phyloP scores from a whole-genome alignment of 30 jellyfish, hydroid and myxozoan genomes.

The Aurelia sp. region DNA sequence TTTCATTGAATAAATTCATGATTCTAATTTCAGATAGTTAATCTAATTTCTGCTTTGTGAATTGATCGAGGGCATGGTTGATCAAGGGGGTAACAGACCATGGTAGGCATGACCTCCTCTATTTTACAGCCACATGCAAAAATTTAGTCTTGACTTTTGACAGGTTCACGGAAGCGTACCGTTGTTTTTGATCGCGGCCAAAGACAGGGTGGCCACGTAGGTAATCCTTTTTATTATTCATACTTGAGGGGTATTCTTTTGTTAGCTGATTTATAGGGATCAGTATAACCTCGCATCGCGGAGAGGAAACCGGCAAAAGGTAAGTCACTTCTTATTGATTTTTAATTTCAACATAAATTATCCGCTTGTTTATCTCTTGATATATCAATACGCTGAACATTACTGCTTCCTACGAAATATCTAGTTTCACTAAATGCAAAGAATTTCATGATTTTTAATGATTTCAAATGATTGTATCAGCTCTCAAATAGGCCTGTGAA shows the following conservation, averaged over 20 bases:
- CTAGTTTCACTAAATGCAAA: too few species aligned
- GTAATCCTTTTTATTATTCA: constrained; percentile 61
- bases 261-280: constrained; percentile 72
- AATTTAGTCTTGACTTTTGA: constrained; percentile 36
- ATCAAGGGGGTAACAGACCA: constrained; percentile 36
- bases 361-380: too few species aligned
- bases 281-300: constrained; percentile 71
- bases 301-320: constrained; percentile 77
- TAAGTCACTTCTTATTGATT: too few species aligned
- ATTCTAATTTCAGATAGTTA: neutral
- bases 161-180: constrained; percentile 68
- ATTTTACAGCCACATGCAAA: constrained; percentile 54
- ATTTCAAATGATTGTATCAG: too few species aligned
- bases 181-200: constrained; percentile 66
- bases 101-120: constrained; percentile 52
- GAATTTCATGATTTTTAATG: too few species aligned
- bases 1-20: neutral
- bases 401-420: too few species aligned
- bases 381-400: too few species aligned
- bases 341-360: too few species aligned
- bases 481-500: too few species aligned
- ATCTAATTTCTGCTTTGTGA: constrained; percentile 20
- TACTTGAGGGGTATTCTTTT: constrained; percentile 64
- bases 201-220: constrained; percentile 76
- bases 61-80: constrained; percentile 22